phyloP scores from a whole-genome alignment of 2,888 invertebrate genomes.

The Alloscopus bannaensis region DNA sequence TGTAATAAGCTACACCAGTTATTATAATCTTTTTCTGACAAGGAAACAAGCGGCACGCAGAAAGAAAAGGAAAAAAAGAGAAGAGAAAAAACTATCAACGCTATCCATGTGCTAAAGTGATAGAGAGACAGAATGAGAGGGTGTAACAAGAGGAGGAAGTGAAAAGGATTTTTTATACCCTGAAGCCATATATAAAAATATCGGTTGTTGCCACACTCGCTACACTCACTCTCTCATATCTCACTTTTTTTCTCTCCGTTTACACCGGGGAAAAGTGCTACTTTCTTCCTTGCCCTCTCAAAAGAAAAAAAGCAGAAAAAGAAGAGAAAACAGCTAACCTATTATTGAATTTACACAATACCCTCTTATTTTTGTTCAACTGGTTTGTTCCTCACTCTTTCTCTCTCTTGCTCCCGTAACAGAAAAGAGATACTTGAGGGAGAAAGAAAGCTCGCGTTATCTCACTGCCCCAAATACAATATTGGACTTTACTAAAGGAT shows the following conservation, averaged over 20 bases:
- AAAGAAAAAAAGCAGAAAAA: background rate
- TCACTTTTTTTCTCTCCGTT: background rate
- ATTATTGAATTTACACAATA: slow-evolving; percentile 15
- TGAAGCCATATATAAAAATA: slow-evolving; percentile 20
- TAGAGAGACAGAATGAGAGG: too few species aligned
- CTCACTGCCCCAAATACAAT: slow-evolving; percentile 12
- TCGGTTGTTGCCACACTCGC: slow-evolving; percentile 7
- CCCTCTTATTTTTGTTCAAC: too few species aligned
- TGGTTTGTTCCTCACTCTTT: background rate
- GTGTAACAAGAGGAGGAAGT: too few species aligned
- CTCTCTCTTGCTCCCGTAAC: background rate
- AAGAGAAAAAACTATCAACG: slow-evolving; percentile 10
- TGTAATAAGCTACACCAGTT: slow-evolving; percentile 10
- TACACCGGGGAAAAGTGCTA: slow-evolving; percentile 9
- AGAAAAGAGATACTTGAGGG: too few species aligned
- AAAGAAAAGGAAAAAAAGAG: too few species aligned
- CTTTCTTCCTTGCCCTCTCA: background rate
- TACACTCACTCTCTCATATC: slow-evolving; percentile 9
- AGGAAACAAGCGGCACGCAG: background rate
- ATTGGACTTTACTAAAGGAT: background rate
- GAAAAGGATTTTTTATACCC: slow-evolving; percentile 1
- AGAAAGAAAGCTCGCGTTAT: too few species aligned
- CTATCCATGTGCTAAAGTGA: too few species aligned
- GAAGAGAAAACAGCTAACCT: background rate
- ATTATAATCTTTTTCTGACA: background rate